These are phyloP conservation scores for Aurelia coerulea DNA, from an alignment of 30 jellyfish, hydroid and myxozoan genomes.

Conservation along the genomic window DNA sequence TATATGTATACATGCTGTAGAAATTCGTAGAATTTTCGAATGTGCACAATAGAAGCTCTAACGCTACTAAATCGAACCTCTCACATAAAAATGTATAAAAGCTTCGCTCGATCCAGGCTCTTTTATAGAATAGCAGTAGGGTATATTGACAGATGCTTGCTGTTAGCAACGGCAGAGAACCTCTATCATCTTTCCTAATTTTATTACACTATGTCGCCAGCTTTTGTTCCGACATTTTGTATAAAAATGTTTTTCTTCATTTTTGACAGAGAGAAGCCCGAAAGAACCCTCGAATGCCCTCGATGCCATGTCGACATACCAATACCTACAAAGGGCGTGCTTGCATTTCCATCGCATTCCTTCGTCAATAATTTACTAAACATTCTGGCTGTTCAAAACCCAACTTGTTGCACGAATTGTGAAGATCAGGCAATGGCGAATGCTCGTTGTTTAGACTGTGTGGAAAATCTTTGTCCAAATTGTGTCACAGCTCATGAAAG, in stretches of 20 bases:
- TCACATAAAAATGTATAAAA: no score
- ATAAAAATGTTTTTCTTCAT: not conserved
- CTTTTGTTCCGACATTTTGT: no score
- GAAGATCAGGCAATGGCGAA: slow-evolving; percentile 95
- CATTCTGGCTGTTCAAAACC: slow-evolving; percentile 88
- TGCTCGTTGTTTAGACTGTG: slow-evolving; percentile 98
- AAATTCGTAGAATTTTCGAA: no score
- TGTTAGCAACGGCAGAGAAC: no score
- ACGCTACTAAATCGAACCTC: no score
- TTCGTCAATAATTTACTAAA: slow-evolving; percentile 90
- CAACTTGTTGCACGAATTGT: slow-evolving; percentile 92
- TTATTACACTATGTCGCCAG: no score
- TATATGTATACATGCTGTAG: no score
- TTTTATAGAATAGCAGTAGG: no score
- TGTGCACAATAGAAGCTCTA: no score
- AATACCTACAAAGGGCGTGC: slow-evolving; percentile 93
- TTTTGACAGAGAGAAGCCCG: slow-evolving; percentile 69
- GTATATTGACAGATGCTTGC: no score
- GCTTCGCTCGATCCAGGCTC: no score
- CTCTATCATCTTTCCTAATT: no score
- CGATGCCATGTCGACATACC: slow-evolving; percentile 84
- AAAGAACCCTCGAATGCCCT: slow-evolving; percentile 85
- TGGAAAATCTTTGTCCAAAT: slow-evolving; percentile 88
- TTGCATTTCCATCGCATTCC: slow-evolving; percentile 91
- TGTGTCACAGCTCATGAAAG: slow-evolving; percentile 98